phyloP scores from a whole-genome alignment of 2,113 vertebrate genomes.

The Megalops atlanticus region DNA sequence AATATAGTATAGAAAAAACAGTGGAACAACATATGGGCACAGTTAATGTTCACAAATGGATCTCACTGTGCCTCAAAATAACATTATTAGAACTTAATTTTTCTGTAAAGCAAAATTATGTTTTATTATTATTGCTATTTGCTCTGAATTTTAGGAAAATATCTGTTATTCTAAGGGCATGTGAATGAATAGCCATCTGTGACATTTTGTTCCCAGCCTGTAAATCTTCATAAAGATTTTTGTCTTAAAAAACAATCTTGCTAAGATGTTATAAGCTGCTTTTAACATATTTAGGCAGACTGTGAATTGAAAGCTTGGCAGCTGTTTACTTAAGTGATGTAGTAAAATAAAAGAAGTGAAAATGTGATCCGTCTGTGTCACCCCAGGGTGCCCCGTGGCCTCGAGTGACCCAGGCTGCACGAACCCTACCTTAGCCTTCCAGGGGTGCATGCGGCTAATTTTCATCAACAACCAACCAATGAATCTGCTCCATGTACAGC shows the following conservation, averaged over 20 bases:
- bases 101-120: no score
- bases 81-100: no score
- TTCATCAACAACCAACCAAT: slow-evolving; percentile 85
- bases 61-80: no score
- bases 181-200: neutral
- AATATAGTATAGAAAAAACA: no score
- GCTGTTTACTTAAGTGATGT: neutral
- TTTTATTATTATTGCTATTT: no score
- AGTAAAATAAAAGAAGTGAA: neutral
- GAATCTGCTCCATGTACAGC: slow-evolving; percentile 82
- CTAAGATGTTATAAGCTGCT: neutral
- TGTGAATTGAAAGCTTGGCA: neutral
- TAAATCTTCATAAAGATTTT: neutral
- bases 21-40: no score
- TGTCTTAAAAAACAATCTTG: slow-evolving; percentile 5
- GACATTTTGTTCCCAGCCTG: neutral
- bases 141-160: no score
- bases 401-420: slow-evolving; percentile 72
- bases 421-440: slow-evolving; percentile 82
- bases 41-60: no score
- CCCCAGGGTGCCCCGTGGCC: slow-evolving; percentile 79
- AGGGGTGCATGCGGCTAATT: slow-evolving; percentile 87
- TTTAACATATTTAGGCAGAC: neutral
- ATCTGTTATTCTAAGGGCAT: no score
- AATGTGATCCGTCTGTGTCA: slow-evolving; percentile 16